Percentiles rank a stretch among this genome's conserved stretches.
phyloP scores from a whole-genome alignment of 2,797 vertebrate genomes.

The Botia kubotai region DNA sequence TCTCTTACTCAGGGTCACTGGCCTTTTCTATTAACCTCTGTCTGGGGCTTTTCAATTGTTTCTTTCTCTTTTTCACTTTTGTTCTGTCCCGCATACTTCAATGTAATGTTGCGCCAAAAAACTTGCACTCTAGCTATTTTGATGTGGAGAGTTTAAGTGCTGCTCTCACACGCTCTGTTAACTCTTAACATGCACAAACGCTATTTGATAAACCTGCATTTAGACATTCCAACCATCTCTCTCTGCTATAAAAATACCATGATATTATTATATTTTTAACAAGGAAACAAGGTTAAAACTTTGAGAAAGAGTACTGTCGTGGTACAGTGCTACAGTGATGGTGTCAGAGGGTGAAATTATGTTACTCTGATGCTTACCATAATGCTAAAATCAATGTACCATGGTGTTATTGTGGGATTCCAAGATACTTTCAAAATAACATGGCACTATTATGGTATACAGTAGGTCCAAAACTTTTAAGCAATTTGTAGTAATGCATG shows the following conservation, averaged over 20 bases:
- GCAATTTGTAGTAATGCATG: too few relatives aligned
- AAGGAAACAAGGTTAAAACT: too few relatives aligned
- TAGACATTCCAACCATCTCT: neutral
- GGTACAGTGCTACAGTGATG: too few relatives aligned
- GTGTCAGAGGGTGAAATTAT: too few relatives aligned
- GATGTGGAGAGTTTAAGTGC: constrained; percentile 1
- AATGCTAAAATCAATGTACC: too few relatives aligned
- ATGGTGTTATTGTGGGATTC: too few relatives aligned
- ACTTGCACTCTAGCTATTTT: neutral
- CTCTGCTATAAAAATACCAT: neutral
- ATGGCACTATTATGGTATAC: too few relatives aligned
- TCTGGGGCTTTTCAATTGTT: constrained; percentile 22
- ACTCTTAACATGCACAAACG: neutral
- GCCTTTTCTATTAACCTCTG: constrained; percentile 1
- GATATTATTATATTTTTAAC: neutral
- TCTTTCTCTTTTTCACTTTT: constrained; percentile 6
- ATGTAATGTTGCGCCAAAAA: neutral
- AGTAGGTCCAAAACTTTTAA: too few relatives aligned
- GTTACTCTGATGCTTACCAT: too few relatives aligned
- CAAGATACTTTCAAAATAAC: too few relatives aligned
- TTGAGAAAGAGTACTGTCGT: too few relatives aligned
- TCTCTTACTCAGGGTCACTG: constrained; percentile 54
- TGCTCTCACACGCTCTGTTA: neutral
- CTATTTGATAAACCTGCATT: neutral
- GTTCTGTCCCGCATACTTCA: constrained; percentile 5